Evolutionary conservation across 92 coral and sea anemone genomes (phyloP).

Genomic region (Zoanthus gigantus): DNA sequence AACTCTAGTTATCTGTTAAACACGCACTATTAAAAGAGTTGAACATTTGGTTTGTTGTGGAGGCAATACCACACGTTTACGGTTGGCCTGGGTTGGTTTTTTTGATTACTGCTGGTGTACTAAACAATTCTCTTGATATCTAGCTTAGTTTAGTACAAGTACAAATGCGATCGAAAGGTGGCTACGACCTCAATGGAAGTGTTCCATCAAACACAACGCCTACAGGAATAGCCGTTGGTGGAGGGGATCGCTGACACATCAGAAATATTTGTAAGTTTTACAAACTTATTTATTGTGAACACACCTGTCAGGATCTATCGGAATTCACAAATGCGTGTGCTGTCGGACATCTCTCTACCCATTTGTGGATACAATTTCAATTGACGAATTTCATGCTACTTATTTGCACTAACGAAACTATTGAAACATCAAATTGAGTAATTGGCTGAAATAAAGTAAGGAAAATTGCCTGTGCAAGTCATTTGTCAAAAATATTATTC

Average conservation of each 20-base stretch:
- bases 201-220: conserved; percentile 68
- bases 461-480: no score
- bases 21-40: neutral
- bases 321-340: no score
- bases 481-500: no score
- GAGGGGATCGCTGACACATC: conserved; percentile 43
- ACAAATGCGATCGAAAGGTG: conserved; percentile 94
- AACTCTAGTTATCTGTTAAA: neutral
- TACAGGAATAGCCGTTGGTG: conserved; percentile 77
- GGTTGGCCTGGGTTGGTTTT: neutral
- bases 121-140: conserved; percentile 6
- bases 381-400: no score
- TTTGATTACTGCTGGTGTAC: neutral
- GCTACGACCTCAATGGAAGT: conserved; percentile 66
- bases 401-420: no score
- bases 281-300: neutral
- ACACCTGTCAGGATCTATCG: no score
- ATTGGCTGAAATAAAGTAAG: no score
- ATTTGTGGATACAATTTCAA: no score
- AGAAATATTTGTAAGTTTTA: conserved; percentile 55
- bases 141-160: conserved; percentile 84
- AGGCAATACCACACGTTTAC: neutral
- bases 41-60: neutral
- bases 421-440: no score
- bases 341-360: no score